Evolutionary conservation across 2,113 vertebrate species (phyloP).

Genomic region (Picathartes gymnocephalus): DNA sequence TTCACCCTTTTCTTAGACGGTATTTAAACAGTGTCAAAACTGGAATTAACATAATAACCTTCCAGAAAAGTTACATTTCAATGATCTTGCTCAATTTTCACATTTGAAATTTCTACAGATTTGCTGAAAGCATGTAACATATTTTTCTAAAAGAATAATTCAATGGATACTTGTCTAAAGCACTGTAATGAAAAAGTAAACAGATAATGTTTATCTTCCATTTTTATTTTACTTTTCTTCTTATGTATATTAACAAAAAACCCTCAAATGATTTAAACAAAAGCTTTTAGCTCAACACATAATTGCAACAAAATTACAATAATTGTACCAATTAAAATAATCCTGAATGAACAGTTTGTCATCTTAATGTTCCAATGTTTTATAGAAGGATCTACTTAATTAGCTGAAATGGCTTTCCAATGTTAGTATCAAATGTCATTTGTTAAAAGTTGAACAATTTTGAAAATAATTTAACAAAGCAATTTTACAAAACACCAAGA

Average conservation of each 20-base stretch:
- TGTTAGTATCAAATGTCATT: conserved; percentile 92
- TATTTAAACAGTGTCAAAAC: conserved; percentile 50
- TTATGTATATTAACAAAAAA: conserved; percentile 81
- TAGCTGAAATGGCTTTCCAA: conserved; percentile 89
- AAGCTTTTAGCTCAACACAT: conserved; percentile 90
- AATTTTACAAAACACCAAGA: conserved; percentile 81
- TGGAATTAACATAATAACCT: conserved; percentile 46
- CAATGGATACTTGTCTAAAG: conserved; percentile 56
- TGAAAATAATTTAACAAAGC: conserved; percentile 84
- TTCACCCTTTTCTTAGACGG: conserved; percentile 14
- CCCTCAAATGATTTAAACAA: conserved; percentile 85
- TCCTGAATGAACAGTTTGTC: conserved; percentile 96
- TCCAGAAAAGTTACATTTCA: conserved; percentile 45
- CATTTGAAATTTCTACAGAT: conserved; percentile 30
- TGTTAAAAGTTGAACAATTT: conserved; percentile 89
- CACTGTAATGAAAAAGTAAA: conserved; percentile 54
- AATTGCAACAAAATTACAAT: conserved; percentile 99
- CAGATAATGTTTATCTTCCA: conserved; percentile 67
- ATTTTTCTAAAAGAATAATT: conserved; percentile 60
- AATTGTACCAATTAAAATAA: conserved; percentile 99
- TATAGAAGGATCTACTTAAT: conserved; percentile 93
- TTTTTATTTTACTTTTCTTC: conserved; percentile 75
- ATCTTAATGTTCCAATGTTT: conserved; percentile 95
- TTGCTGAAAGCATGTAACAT: conserved; percentile 46
- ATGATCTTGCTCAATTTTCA: conserved; percentile 25